phyloP scores from a whole-genome alignment of 2,888 invertebrate species.

The Chrysodeixis includens region DNA sequence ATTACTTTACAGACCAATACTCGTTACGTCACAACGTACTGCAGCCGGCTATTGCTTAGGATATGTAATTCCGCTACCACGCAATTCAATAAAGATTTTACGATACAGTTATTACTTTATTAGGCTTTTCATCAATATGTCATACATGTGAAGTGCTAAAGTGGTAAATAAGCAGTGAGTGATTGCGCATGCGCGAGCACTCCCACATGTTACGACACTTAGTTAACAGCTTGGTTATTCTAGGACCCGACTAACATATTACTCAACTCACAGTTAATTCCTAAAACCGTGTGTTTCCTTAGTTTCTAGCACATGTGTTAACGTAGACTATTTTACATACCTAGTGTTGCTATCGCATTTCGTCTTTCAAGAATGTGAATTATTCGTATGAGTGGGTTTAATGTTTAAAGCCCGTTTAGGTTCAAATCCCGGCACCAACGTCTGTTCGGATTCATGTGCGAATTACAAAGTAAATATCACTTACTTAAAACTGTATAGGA shows the following conservation, averaged over 20 bases:
- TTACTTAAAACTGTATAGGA: no score
- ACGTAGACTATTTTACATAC: not conserved
- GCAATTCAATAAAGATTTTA: no score
- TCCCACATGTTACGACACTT: constrained; percentile 35
- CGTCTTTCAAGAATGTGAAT: not conserved
- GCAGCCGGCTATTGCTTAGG: not conserved
- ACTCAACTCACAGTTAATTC: constrained; percentile 34
- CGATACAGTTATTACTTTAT: no score
- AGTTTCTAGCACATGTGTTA: constrained; percentile 13
- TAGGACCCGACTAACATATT: constrained; percentile 32
- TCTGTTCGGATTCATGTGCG: no score
- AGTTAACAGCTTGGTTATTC: constrained; percentile 21
- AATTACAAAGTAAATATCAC: no score
- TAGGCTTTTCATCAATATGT: not conserved
- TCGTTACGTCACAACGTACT: constrained; percentile 19
- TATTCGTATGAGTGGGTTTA: not conserved
- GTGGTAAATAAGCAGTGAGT: not conserved
- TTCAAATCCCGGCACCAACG: no score
- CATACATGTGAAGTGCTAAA: not conserved
- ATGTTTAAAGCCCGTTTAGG: no score
- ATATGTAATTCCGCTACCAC: no score
- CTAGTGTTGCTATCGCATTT: not conserved
- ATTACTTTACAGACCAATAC: constrained; percentile 11
- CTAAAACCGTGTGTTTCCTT: constrained; percentile 24
- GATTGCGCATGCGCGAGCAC: constrained; percentile 17